A percentile compares a stretch with the other conserved stretches of the same genome.
These are phyloP conservation scores for cat (Felis catus) DNA, from an alignment of 2,113 vertebrate genomes.

Conservation along the genomic window F.catus_Fca126_mat1.0 CM031415.1:142036501-142037000, in stretches of 20 bases:
- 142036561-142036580: neutral
- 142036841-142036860: neutral
- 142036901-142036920: too few species aligned
- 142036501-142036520: neutral
- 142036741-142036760: neutral
- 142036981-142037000: slow-evolving; percentile 2
- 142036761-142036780: neutral
- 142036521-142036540: neutral
- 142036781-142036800: neutral
- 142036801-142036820: slow-evolving; percentile 1
- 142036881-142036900: neutral
- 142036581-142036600: neutral
- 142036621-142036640: neutral
- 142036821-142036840: neutral
- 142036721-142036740: neutral
- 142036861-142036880: neutral
- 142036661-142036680: neutral
- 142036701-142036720: neutral
- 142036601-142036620: neutral
- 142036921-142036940: neutral
- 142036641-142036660: neutral
- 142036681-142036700: neutral
- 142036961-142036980: neutral
- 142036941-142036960: neutral
- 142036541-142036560: neutral